phyloP scores from a whole-genome alignment of 2,888 invertebrate genomes.

The Thecocarcelia acutangulata region DNA sequence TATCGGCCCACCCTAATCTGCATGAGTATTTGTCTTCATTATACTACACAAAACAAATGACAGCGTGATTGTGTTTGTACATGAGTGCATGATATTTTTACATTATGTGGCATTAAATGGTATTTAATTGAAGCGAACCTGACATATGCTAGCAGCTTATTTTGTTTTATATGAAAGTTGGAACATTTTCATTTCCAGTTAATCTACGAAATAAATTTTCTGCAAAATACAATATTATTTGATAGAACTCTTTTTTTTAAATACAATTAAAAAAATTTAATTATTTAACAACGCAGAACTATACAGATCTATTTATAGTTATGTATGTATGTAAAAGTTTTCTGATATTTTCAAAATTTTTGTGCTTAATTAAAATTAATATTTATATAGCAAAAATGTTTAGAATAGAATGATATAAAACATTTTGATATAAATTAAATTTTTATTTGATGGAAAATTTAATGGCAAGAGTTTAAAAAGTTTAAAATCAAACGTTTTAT shows the following conservation, averaged over 20 bases:
- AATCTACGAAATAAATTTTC: conserved; percentile 48
- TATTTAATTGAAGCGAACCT: conserved; percentile 55
- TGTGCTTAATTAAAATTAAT: too few species aligned
- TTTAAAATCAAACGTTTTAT: too few species aligned
- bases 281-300: too few species aligned
- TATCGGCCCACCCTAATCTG: too few species aligned
- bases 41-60: neutral
- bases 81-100: conserved; percentile 51
- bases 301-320: too few species aligned
- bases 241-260: conserved; percentile 16
- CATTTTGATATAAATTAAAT: too few species aligned
- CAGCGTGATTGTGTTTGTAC: neutral
- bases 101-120: conserved; percentile 59
- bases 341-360: too few species aligned
- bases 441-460: too few species aligned
- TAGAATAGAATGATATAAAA: too few species aligned
- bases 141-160: conserved; percentile 50
- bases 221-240: conserved; percentile 6
- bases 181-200: conserved; percentile 35
- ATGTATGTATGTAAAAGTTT: too few species aligned
- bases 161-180: conserved; percentile 31
- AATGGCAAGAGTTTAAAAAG: too few species aligned
- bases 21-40: neutral
- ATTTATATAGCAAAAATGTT: too few species aligned
- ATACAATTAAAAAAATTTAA: conserved; percentile 54